Base-by-base conservation (phyloP, 2,888 invertebrate species). In the Branchipolynoe longqiensis region DNA sequence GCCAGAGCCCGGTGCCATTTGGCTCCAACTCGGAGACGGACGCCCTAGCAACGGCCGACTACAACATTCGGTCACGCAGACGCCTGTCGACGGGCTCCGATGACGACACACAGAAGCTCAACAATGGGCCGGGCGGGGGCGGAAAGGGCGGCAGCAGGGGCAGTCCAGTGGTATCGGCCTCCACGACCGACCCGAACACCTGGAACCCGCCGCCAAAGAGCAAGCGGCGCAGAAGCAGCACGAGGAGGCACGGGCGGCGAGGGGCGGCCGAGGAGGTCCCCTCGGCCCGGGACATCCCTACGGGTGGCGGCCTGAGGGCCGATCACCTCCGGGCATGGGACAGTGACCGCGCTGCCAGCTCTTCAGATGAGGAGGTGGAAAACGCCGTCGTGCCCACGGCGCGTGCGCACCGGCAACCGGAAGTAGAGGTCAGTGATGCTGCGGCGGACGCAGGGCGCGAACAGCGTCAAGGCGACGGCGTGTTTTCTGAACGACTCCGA, bases 181-280 rank as follows among this genome's bases (percentile, higher is more conserved):
- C n/a, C n/a, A n/a, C n/a, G n/a, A 62, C 62, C 4, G 62, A n/a
- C 62, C 62, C 31, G 62, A 14, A 25, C 3, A 18, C 48, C 8
- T 48, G 48, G 48, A 59, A 4, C 59, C 33, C 4, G 36, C 38
- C 14, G 28, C 4, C 1, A 22, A 64, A n/a, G 31, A 31, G 40
- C 40, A 64, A 41, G 18, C 12, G 59, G 12, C 62, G 40, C 2
- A 83, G 48, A 69, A 83, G 64, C 38, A 64, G 28, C 64, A 83
- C 0, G 62, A 82, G 33, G 31, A 82, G 18, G 58, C 56, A 56
- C 14, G 41, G n/a, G 36, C 18, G 31, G 54, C 1, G 54, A 33
- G 28, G 48, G 54, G 25, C 31, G 54, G 78, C 40, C 18, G 69
- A 69, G 14, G 54, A 12, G 0, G 78, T 48, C 14, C 33, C 69